These are phyloP conservation scores for Hypomecis punctinalis DNA, from an alignment of 2,888 invertebrate species.

Conservation along the genomic window DNA sequence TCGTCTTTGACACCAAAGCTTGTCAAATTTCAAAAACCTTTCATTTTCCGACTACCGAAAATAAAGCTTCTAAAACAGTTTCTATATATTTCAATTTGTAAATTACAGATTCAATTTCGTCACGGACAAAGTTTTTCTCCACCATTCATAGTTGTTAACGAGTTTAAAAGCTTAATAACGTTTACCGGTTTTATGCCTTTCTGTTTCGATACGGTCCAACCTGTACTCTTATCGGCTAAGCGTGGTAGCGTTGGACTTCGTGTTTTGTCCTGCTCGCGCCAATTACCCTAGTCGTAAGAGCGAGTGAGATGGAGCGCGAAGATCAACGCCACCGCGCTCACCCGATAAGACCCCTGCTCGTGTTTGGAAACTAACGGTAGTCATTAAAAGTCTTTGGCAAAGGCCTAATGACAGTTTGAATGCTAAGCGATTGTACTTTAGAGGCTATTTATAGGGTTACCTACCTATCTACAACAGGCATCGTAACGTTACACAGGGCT, in stretches of 20 bases:
- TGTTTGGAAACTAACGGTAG: constrained; percentile 20
- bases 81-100: constrained; percentile 3
- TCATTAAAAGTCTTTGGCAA: constrained; percentile 6
- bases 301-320: too few relatives aligned
- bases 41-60: constrained; percentile 4
- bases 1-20: too few relatives aligned
- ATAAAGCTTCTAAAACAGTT: constrained; percentile 1
- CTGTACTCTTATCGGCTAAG: too few relatives aligned
- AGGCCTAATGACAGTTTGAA: neutral
- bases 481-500: too few relatives aligned
- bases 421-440: neutral
- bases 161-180: constrained; percentile 10
- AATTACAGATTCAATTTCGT: constrained; percentile 3
- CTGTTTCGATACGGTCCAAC: constrained; percentile 11
- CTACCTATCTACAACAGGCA: too few relatives aligned
- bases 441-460: too few relatives aligned
- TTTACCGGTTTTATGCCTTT: constrained; percentile 13
- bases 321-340: too few relatives aligned
- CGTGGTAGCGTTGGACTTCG: too few relatives aligned
- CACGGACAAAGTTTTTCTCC: constrained; percentile 1
- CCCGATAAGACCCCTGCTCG: neutral
- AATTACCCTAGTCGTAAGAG: too few relatives aligned
- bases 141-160: constrained; percentile 5
- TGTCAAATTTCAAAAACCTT: neutral
- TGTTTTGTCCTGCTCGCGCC: too few relatives aligned